These are phyloP conservation scores for Penaeus japonicus DNA, from an alignment of 1,140 invertebrate species.

Conservation along the genomic window DNA sequence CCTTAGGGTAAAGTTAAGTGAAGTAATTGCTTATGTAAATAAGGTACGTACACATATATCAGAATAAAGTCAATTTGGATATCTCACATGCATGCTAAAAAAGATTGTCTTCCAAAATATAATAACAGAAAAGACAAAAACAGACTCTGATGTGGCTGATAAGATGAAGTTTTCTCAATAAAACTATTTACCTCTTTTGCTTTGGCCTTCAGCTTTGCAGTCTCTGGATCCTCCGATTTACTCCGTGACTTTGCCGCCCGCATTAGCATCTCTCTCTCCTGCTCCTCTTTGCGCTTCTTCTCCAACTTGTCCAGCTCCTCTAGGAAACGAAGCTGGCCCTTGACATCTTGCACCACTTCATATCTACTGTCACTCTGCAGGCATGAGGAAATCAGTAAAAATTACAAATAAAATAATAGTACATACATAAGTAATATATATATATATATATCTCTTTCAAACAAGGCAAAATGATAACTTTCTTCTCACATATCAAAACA, in stretches of 20 bases:
- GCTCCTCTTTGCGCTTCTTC: slow-evolving; percentile 91
- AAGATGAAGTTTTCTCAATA: not conserved
- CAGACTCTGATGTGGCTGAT: slow-evolving; percentile 70
- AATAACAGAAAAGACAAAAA: slow-evolving; percentile 85
- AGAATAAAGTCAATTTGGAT: too few species aligned
- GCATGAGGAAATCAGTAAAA: not conserved
- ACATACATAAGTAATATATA: too few species aligned
- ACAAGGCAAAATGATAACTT: slow-evolving; percentile 24
- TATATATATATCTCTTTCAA: too few species aligned
- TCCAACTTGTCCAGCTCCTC: slow-evolving; percentile 95
- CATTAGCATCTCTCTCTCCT: slow-evolving; percentile 90
- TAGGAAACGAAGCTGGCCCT: slow-evolving; percentile 91
- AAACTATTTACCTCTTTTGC: slow-evolving; percentile 74
- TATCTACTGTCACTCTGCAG: slow-evolving; percentile 82
- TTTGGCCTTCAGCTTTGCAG: slow-evolving; percentile 95
- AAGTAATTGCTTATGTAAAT: too few species aligned
- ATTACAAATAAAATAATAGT: not conserved
- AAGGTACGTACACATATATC: too few species aligned
- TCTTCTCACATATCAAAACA: too few species aligned
- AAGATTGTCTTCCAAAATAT: slow-evolving; percentile 69
- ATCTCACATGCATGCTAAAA: not conserved
- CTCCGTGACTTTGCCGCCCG: slow-evolving; percentile 93
- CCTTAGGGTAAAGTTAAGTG: too few species aligned
- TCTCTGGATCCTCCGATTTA: slow-evolving; percentile 96
- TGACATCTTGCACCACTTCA: slow-evolving; percentile 90